These are phyloP conservation scores for Drosophila ananassae DNA, from an alignment of 1,140 invertebrate genomes.

Conservation along the genomic window DNA sequence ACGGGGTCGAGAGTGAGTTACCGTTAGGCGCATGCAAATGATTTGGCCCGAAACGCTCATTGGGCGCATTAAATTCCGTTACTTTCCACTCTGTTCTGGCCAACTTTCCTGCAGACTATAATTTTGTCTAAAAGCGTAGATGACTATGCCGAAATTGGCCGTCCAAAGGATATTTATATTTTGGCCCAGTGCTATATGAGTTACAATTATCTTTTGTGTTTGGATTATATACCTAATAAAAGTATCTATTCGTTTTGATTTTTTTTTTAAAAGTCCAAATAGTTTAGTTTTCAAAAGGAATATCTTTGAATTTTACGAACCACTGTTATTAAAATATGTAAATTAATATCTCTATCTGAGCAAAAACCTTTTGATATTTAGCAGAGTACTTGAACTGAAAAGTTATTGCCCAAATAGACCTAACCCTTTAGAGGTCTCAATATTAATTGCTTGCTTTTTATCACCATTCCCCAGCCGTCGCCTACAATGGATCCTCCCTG, in stretches of 20 bases:
- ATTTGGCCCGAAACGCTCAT: constrained; percentile 19
- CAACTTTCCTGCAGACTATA: neutral
- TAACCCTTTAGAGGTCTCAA: neutral
- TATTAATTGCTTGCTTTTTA: constrained; percentile 18
- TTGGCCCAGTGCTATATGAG: neutral
- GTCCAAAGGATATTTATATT: neutral
- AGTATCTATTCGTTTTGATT: too few relatives aligned
- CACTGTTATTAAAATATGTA: too few relatives aligned
- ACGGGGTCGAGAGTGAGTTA: constrained; percentile 86
- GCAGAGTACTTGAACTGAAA: neutral
- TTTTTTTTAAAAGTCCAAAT: too few relatives aligned
- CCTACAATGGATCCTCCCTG: constrained; percentile 89
- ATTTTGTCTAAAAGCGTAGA: neutral
- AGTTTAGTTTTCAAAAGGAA: too few relatives aligned
- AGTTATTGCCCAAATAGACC: neutral
- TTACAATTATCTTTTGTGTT: neutral
- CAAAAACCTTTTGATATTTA: too few relatives aligned
- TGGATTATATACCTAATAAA: too few relatives aligned
- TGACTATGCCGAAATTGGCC: neutral
- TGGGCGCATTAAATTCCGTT: constrained; percentile 4
- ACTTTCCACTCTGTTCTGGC: constrained; percentile 6
- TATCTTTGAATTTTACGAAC: too few relatives aligned
- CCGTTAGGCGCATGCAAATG: constrained; percentile 41
- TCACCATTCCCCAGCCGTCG: constrained; percentile 85
- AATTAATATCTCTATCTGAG: too few relatives aligned